phyloP scores from a whole-genome alignment of 1,140 invertebrate species.

The Bombus pascuorum region DNA sequence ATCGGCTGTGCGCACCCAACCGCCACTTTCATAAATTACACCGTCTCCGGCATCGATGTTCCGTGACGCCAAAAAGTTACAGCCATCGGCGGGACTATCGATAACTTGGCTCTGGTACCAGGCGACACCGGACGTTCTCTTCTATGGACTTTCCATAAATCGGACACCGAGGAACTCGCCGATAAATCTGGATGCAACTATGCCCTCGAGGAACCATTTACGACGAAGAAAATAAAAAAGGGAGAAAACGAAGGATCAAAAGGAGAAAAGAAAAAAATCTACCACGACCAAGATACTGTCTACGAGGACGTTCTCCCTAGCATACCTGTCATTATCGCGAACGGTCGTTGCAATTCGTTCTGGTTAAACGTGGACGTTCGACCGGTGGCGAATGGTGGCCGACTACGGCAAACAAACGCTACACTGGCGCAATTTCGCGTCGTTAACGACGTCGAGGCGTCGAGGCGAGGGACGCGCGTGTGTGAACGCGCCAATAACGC shows the following conservation, averaged over 20 bases:
- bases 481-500: slow-evolving; percentile 53
- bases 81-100: slow-evolving; percentile 3
- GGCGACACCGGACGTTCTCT: slow-evolving; percentile 11
- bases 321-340: slow-evolving; percentile 58
- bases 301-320: background rate
- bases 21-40: slow-evolving; percentile 40
- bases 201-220: background rate
- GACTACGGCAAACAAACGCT: slow-evolving; percentile 60
- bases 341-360: slow-evolving; percentile 52
- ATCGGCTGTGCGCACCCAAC: background rate
- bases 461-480: slow-evolving; percentile 14
- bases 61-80: slow-evolving; percentile 33
- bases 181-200: slow-evolving; percentile 19
- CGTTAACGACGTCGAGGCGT: slow-evolving; percentile 55
- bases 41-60: slow-evolving; percentile 3
- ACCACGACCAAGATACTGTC: too few species aligned
- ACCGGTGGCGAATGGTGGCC: slow-evolving; percentile 23
- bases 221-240: background rate
- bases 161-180: background rate
- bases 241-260: background rate
- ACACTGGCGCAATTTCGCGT: slow-evolving; percentile 59
- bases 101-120: background rate
- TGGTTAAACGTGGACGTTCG: slow-evolving; percentile 43
- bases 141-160: slow-evolving; percentile 37
- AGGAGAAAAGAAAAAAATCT: too few species aligned